Evolutionary conservation across 2,113 vertebrate genomes (phyloP).

Genomic region (Scartelaos histophorus): DNA sequence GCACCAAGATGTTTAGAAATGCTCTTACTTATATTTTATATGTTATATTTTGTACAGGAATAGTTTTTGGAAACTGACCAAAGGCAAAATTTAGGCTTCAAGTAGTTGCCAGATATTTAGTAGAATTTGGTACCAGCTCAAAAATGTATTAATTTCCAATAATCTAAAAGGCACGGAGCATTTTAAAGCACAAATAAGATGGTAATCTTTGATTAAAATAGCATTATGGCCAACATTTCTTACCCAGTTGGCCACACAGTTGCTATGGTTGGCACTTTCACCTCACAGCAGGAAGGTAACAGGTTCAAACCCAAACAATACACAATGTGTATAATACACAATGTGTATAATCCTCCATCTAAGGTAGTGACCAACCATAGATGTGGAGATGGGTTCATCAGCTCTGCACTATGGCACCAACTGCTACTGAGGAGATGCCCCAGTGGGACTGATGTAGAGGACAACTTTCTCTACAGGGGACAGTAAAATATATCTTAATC

Average conservation of each 20-base stretch:
- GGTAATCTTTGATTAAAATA: constrained; percentile 16
- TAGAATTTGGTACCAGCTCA: constrained; percentile 3
- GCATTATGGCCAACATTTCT: background rate
- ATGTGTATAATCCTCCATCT: too few species aligned
- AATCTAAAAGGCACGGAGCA: constrained; percentile 51
- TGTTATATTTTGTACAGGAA: background rate
- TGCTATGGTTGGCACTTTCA: too few species aligned
- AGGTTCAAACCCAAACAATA: too few species aligned
- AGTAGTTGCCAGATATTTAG: background rate
- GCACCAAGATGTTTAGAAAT: background rate
- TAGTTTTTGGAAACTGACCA: background rate
- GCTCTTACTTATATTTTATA: background rate
- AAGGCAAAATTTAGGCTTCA: background rate
- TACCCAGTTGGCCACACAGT: background rate
- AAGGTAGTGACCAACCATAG: too few species aligned
- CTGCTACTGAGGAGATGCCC: too few species aligned
- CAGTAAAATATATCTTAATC: too few species aligned
- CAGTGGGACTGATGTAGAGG: too few species aligned
- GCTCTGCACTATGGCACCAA: too few species aligned
- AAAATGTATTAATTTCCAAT: constrained; percentile 4
- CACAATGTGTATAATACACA: too few species aligned
- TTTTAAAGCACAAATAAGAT: constrained; percentile 31
- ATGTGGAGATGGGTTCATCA: too few species aligned
- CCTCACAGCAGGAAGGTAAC: background rate
- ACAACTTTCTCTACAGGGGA: too few species aligned